Percentiles rank a stretch among this genome's conserved stretches.
Conservation (phyloP, 1,140 invertebrate species). For the Drosophila elegans region DNA sequence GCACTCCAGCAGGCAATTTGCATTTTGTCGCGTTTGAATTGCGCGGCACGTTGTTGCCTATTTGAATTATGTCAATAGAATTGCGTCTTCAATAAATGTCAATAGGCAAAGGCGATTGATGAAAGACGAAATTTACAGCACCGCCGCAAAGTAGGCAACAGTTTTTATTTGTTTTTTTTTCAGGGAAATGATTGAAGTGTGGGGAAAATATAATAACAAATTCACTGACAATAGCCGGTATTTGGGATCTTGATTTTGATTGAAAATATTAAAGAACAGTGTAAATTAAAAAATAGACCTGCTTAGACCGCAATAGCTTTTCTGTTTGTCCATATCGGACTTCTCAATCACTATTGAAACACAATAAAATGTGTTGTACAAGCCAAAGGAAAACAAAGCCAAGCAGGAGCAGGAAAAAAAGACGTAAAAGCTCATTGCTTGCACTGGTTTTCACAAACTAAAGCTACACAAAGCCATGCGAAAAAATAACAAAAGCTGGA, state of each 20-base stretch:
- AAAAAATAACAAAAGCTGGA: constrained; percentile 10
- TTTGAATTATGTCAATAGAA: constrained; percentile 81
- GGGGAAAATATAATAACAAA: neutral
- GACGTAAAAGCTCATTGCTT: constrained; percentile 14
- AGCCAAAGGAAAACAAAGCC: neutral
- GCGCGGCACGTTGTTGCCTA: constrained; percentile 77
- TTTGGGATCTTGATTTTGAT: neutral
- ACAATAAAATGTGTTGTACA: neutral
- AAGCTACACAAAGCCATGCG: constrained; percentile 6
- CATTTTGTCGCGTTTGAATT: constrained; percentile 78
- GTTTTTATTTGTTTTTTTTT: constrained; percentile 16
- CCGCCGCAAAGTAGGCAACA: constrained; percentile 21
- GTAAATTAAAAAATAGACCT: no score
- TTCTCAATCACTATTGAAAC: neutral
- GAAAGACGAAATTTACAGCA: constrained; percentile 40
- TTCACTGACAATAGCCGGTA: neutral
- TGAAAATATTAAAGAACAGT: no score
- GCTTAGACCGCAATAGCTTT: no score
- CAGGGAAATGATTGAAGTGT: constrained; percentile 3
- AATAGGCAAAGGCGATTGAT: constrained; percentile 43
- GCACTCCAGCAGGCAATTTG: constrained; percentile 56
- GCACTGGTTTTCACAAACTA: constrained; percentile 16
- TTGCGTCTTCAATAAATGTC: constrained; percentile 76
- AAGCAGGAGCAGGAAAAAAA: neutral
- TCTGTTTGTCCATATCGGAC: no score